A percentile compares a stretch with the other conserved stretches of the same genome.
Conservation (phyloP, 1,140 invertebrate species). For the Drosophila pseudoananassae region DNA sequence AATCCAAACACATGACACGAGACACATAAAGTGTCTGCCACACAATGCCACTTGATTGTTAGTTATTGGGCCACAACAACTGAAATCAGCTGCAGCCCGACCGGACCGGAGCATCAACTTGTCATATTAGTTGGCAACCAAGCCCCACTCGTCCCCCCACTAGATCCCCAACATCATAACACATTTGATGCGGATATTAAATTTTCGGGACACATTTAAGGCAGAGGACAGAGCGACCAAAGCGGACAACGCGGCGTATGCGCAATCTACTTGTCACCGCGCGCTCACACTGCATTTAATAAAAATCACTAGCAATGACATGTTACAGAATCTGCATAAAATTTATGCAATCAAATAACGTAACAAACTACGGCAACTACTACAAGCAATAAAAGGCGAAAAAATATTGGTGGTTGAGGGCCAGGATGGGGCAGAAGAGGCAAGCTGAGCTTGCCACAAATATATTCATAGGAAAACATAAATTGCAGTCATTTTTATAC, state of each 20-base stretch:
- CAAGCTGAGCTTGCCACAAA: conserved; percentile 43
- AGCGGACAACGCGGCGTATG: conserved; percentile 62
- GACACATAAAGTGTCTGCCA: conserved; percentile 66
- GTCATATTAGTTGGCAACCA: conserved; percentile 73
- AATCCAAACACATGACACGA: conserved; percentile 56
- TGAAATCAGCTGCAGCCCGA: conserved; percentile 34
- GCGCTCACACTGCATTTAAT: conserved; percentile 65
- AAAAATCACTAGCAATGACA: conserved; percentile 78
- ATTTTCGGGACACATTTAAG: conserved; percentile 42
- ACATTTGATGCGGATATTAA: conserved; percentile 60
- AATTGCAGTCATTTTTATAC: conserved; percentile 83
- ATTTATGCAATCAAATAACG: conserved; percentile 77
- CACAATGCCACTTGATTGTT: conserved; percentile 54
- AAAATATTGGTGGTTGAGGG: conserved; percentile 4
- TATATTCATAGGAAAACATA: conserved; percentile 83
- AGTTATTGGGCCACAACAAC: conserved; percentile 59
- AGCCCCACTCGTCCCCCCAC: not conserved
- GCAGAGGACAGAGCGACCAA: not conserved
- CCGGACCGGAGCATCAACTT: conserved; percentile 63
- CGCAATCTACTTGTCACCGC: conserved; percentile 74
- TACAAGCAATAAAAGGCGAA: conserved; percentile 37
- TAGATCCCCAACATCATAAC: conserved; percentile 23
- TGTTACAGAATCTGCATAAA: conserved; percentile 71
- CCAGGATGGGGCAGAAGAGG: conserved; percentile 8
- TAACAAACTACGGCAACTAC: conserved; percentile 43